Percentiles rank a stretch among this genome's conserved stretches.
phyloP scores from a whole-genome alignment of 2,113 vertebrate species.

The Progne subis region DNA sequence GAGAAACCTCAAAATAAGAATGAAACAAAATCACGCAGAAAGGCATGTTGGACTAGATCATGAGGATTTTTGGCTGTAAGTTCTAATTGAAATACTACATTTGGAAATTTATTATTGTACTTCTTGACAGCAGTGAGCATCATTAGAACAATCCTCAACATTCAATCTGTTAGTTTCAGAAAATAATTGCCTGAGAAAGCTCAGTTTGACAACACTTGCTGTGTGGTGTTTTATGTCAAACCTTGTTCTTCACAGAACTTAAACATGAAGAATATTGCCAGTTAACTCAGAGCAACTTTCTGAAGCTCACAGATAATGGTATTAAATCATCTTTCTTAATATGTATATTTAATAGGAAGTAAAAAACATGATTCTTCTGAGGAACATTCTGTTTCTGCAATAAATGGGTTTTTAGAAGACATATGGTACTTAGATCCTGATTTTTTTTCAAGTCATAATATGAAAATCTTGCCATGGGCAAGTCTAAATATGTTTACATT shows the following conservation, averaged over 20 bases:
- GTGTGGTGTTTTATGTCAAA: background rate
- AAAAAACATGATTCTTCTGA: background rate
- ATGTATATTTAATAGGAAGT: background rate
- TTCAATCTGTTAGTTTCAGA: conserved; percentile 16
- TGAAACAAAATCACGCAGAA: background rate
- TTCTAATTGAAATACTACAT: background rate
- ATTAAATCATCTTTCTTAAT: background rate
- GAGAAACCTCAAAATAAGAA: background rate
- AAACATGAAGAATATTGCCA: background rate
- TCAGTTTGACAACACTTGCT: background rate
- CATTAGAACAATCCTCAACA: background rate
- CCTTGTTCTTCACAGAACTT: background rate
- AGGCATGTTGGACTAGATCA: background rate
- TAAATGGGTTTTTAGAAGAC: background rate
- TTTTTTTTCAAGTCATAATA: background rate
- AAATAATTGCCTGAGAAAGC: conserved; percentile 6
- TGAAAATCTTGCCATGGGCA: background rate
- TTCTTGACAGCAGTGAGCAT: background rate
- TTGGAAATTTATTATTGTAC: background rate
- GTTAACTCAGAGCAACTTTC: background rate
- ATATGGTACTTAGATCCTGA: background rate
- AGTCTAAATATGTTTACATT: background rate
- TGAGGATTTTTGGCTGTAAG: background rate
- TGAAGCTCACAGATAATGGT: background rate
- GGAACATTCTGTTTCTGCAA: background rate